These are phyloP conservation scores for Rhea pennata DNA, from an alignment of 2,113 vertebrate species.

Conservation along the genomic window DNA sequence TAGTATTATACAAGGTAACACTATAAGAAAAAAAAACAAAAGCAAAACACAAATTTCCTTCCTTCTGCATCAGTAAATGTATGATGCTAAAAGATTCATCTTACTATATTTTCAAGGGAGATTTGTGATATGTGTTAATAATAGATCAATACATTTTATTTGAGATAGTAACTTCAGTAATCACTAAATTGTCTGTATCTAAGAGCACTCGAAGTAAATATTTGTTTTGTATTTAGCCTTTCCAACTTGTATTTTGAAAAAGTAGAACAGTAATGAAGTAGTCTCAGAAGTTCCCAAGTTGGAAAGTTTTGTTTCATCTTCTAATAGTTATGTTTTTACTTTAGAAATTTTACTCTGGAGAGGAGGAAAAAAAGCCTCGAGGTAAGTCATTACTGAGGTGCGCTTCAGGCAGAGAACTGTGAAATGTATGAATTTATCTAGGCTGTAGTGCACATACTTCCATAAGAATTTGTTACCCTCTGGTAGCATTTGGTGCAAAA, in stretches of 20 bases:
- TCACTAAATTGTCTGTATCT: background rate
- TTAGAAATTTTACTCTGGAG: slow-evolving; percentile 16
- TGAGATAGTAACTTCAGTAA: background rate
- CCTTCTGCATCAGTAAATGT: background rate
- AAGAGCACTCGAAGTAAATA: background rate
- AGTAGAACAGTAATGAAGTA: background rate
- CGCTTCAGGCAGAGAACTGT: background rate
- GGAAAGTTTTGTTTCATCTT: slow-evolving; percentile 49
- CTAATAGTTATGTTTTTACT: slow-evolving; percentile 35
- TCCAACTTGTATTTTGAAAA: slow-evolving; percentile 20
- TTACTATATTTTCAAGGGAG: background rate
- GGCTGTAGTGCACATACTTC: background rate
- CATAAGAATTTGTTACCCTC: background rate
- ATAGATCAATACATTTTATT: background rate
- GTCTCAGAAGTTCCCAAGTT: slow-evolving; percentile 19
- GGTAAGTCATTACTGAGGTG: slow-evolving; percentile 11
- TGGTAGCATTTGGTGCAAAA: background rate
- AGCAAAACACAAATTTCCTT: background rate
- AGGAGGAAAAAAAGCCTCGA: background rate
- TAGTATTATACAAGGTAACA: background rate
- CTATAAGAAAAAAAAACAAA: background rate
- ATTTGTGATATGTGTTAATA: background rate
- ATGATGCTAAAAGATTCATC: background rate
- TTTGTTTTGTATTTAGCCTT: background rate
- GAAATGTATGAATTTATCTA: background rate